phyloP scores from a whole-genome alignment of 2,113 vertebrate genomes.

The Crotalus tigris region DNA sequence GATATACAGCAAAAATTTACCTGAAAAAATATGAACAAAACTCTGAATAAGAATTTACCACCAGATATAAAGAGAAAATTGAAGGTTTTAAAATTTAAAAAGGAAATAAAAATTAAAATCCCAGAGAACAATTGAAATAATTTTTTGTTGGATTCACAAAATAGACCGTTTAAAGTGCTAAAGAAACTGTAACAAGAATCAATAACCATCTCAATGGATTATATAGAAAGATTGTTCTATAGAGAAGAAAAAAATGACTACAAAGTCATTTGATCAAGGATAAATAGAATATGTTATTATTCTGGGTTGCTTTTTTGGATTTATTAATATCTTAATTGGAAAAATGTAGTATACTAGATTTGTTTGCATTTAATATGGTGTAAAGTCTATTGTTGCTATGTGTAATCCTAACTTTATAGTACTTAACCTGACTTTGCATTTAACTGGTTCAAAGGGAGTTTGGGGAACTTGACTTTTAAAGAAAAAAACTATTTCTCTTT shows the following conservation, averaged over 20 bases:
- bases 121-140: neutral
- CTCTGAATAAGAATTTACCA: neutral
- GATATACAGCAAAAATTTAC: neutral
- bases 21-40: neutral
- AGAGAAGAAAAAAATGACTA: neutral
- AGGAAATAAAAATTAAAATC: neutral
- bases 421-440: neutral
- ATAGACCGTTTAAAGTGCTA: neutral
- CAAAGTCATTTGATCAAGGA: neutral
- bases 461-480: neutral
- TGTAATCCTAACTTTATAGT: neutral
- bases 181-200: neutral
- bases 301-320: neutral
- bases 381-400: neutral
- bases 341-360: neutral
- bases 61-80: neutral
- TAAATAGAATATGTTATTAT: neutral
- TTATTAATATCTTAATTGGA: neutral
- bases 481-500: neutral
- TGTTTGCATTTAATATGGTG: neutral
- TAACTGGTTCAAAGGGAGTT: neutral
- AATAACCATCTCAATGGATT: neutral
- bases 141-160: neutral
- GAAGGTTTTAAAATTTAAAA: neutral
- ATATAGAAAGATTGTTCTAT: neutral